A percentile compares a stretch with the other conserved stretches of the same genome.
phyloP scores from a whole-genome alignment of 92 coral and sea anemone species.

The Porites lobata region DNA sequence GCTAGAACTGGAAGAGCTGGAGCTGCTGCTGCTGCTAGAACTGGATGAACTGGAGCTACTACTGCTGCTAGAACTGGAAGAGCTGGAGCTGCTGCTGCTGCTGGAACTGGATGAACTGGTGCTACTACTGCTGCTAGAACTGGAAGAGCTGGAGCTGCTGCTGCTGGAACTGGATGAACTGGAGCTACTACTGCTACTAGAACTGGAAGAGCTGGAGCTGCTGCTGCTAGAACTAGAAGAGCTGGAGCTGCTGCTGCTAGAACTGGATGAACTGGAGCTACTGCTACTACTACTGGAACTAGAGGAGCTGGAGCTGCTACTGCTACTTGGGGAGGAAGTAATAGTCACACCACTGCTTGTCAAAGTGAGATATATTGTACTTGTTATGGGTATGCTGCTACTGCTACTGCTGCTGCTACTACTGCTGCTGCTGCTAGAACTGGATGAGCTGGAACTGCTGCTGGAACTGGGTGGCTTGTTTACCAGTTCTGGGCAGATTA shows the following conservation, averaged over 20 bases:
- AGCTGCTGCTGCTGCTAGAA: not conserved
- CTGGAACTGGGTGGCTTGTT: not conserved
- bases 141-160: conserved; percentile 11
- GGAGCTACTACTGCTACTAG: not conserved
- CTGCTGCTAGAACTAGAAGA: not conserved
- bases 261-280: not conserved
- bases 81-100: conserved; percentile 5
- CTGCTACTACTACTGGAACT: not conserved
- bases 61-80: not conserved
- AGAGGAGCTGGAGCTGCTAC: conserved; percentile 8
- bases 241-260: not conserved
- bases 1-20: not conserved
- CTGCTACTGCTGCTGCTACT: not conserved
- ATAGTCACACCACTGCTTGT: conserved; percentile 21
- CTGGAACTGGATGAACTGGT: not conserved
- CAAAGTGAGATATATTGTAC: conserved; percentile 7
- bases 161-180: not conserved
- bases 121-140: conserved; percentile 1
- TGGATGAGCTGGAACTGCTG: not conserved
- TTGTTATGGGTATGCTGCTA: not conserved
- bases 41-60: not conserved
- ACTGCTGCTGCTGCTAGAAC: conserved; percentile 3
- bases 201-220: not conserved
- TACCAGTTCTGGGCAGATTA: not conserved
- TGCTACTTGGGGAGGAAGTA: not conserved